Conservation (phyloP, 2,113 vertebrate genomes). For the Colistium nudipinnis region DNA sequence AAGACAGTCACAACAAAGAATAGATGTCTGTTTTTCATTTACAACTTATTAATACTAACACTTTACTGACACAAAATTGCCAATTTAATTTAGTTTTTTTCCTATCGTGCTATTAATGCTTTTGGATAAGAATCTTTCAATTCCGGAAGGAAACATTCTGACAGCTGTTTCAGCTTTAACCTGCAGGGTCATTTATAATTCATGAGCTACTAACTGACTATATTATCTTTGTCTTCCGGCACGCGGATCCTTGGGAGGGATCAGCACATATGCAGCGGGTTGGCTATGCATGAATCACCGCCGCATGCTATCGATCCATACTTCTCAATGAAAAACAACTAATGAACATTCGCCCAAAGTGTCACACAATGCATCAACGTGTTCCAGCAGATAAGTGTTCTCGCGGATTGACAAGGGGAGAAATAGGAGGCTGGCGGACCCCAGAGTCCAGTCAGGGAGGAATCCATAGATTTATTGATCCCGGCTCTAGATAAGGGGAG, state of each 20-base stretch:
- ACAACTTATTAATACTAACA: constrained; percentile 12
- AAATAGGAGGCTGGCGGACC: constrained; percentile 66
- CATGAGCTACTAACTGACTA: constrained; percentile 58
- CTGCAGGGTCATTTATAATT: constrained; percentile 59
- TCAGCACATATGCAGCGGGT: constrained; percentile 43
- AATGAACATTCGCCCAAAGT: constrained; percentile 78
- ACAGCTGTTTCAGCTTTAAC: constrained; percentile 44
- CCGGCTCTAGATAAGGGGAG: constrained; percentile 70
- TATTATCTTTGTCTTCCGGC: constrained; percentile 53
- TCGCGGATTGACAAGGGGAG: constrained; percentile 67
- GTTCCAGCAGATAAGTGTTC: constrained; percentile 78
- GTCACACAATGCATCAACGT: constrained; percentile 72
- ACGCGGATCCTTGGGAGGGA: constrained; percentile 51
- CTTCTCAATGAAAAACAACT: constrained; percentile 79
- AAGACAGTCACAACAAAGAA: constrained; percentile 18
- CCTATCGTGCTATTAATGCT: not conserved
- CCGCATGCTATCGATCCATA: constrained; percentile 67
- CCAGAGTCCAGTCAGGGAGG: constrained; percentile 60
- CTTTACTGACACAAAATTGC: constrained; percentile 10
- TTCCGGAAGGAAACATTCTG: constrained; percentile 10
- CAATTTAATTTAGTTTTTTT: constrained; percentile 10
- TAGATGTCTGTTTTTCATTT: constrained; percentile 2
- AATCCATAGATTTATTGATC: constrained; percentile 81
- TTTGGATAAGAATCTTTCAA: constrained; percentile 33
- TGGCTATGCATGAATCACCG: constrained; percentile 64